These are phyloP conservation scores for Drosophila pseudoobscura DNA, from an alignment of 1,140 invertebrate species.

Conservation along the genomic window DNA sequence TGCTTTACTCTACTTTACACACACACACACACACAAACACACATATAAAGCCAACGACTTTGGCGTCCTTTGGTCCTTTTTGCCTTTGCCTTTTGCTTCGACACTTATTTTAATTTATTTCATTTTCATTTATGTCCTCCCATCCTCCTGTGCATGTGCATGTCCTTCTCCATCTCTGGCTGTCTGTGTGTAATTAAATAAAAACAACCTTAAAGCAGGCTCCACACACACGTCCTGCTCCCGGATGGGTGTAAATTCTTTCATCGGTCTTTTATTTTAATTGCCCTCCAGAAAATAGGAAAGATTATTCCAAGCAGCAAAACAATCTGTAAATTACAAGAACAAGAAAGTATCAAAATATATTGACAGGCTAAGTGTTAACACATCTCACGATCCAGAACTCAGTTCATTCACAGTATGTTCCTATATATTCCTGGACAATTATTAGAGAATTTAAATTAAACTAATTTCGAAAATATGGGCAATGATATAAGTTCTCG, in stretches of 20 bases:
- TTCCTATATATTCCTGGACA: too few relatives aligned
- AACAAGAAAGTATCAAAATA: too few relatives aligned
- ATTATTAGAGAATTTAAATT: too few relatives aligned
- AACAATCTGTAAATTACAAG: background rate
- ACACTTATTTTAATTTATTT: conserved; percentile 81
- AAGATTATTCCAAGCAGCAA: background rate
- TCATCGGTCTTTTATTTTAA: conserved; percentile 61
- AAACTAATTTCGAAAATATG: too few relatives aligned
- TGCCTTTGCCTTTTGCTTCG: conserved; percentile 60
- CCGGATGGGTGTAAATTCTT: conserved; percentile 3
- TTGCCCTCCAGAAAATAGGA: conserved; percentile 33
- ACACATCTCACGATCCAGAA: too few relatives aligned
- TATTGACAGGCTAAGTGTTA: too few relatives aligned
- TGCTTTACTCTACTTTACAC: conserved; percentile 16
- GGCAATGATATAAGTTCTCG: too few relatives aligned
- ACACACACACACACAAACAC: conserved; percentile 4
- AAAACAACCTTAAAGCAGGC: conserved; percentile 48
- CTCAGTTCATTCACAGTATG: too few relatives aligned
- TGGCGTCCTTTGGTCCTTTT: conserved; percentile 61
- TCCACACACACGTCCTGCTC: conserved; percentile 15
- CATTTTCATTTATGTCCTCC: conserved; percentile 76
- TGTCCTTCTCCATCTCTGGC: background rate
- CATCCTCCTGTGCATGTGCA: conserved; percentile 1
- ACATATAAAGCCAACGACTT: conserved; percentile 26
- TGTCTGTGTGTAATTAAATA: conserved; percentile 71